Evolutionary conservation across 2,888 invertebrate genomes (phyloP), one percentile per base, ranked within the genome.

Genomic region (Drosophila ezoana): DNA sequence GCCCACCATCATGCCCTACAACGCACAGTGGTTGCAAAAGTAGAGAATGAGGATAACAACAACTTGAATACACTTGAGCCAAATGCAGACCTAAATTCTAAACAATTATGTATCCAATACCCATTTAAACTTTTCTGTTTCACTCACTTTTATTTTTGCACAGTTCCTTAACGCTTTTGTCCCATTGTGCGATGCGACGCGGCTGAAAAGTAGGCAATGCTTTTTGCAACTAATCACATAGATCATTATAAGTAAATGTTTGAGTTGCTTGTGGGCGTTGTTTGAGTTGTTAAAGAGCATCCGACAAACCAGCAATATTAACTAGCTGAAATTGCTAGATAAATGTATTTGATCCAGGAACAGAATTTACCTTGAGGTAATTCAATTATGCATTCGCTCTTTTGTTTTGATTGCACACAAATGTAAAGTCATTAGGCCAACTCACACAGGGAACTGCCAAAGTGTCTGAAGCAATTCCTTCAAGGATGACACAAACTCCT

Each of bases 171-270:
- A 18, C 14, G 9, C 10, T 2, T 4, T 14, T 38, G 38, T 4
- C 16, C 44, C 63, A 63, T 33, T 3, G 41, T 60, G 47, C 20
- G 28, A 6, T 5, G 51, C 18, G 40, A 18, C 57, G 33, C 37
- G 33, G 43, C 62, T 58, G 18, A 41, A 65, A 65, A 66, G 72
- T 72, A 69, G 73, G 66, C 72, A 76, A 64, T 41, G 66, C 73
- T 69, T 67, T 73, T 79, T 66, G 49, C 66, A 79, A 70, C 76
- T 69, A 66, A 62, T 68, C 71, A 68, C 80, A 86, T 86, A 81
- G 79, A 83, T 83, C 86, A 86, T 83, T 83, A 70, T 59, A 67
- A 68, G 84, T 60, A 81, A 83, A 83, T 83, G 72, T 86, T 83
- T 81, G 79, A 48, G 47, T 53, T 28, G 16, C 9, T 16, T 40